Evolutionary conservation across 2,888 invertebrate genomes (phyloP).

Genomic region (Biston betularia): DNA sequence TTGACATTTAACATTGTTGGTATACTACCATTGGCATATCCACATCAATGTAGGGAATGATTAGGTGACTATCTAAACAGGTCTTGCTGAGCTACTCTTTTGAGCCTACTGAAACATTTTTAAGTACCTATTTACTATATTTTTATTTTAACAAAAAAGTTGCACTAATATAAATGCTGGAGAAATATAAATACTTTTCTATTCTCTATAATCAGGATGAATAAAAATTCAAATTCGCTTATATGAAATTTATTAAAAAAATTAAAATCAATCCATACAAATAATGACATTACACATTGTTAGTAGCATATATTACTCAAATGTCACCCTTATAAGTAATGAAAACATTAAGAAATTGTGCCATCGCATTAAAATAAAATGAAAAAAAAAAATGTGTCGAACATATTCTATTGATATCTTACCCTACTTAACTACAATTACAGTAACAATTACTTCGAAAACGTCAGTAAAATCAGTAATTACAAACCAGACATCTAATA

Average conservation of each 20-base stretch:
- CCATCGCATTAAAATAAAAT: constrained; percentile 51
- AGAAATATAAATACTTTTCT: too few relatives aligned
- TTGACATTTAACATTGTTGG: too few relatives aligned
- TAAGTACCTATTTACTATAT: too few relatives aligned
- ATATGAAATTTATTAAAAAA: constrained; percentile 78
- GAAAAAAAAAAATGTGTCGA: constrained; percentile 55
- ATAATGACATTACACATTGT: constrained; percentile 70
- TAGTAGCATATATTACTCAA: constrained; percentile 65
- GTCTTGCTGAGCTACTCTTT: too few relatives aligned
- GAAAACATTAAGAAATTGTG: constrained; percentile 59
- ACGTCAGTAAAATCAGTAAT: constrained; percentile 70
- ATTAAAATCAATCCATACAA: constrained; percentile 82
- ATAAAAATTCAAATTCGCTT: constrained; percentile 48
- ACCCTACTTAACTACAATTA: constrained; percentile 52
- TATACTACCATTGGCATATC: too few relatives aligned
- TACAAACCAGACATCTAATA: constrained; percentile 51
- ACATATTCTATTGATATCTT: constrained; percentile 59
- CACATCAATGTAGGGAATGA: too few relatives aligned
- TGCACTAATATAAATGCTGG: too few relatives aligned
- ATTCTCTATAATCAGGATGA: constrained; percentile 1
- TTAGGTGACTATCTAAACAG: too few relatives aligned
- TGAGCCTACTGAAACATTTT: too few relatives aligned
- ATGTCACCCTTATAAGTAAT: constrained; percentile 74
- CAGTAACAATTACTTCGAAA: constrained; percentile 71
- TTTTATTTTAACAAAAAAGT: too few relatives aligned